Evolutionary conservation across 2,888 invertebrate genomes (phyloP).

Genomic region (Seira ritae): DNA sequence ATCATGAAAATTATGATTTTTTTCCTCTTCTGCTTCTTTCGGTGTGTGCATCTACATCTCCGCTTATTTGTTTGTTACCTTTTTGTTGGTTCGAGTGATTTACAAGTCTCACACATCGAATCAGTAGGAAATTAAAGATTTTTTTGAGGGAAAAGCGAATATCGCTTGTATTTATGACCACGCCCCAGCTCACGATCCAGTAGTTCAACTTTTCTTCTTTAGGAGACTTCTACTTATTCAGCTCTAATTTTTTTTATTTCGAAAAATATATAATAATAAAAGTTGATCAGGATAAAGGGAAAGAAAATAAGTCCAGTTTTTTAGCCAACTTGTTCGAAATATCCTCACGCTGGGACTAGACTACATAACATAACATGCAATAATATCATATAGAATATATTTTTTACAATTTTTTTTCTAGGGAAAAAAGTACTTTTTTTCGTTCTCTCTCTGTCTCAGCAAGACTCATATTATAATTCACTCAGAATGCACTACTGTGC

Average conservation of each 20-base stretch:
- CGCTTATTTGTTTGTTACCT: slow-evolving; percentile 24
- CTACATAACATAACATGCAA: neutral
- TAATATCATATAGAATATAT: neutral
- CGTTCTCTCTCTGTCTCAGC: slow-evolving; percentile 43
- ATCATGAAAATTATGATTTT: slow-evolving; percentile 63
- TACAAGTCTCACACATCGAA: slow-evolving; percentile 62
- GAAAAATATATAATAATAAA: neutral
- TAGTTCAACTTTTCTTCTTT: slow-evolving; percentile 72
- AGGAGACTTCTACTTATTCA: neutral
- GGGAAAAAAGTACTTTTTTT: neutral
- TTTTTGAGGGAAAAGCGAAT: slow-evolving; percentile 17
- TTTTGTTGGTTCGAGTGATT: slow-evolving; percentile 48
- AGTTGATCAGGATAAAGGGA: slow-evolving; percentile 10
- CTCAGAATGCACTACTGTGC: slow-evolving; percentile 63
- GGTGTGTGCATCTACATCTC: neutral
- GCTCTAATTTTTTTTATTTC: slow-evolving; percentile 12
- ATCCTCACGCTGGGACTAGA: too few species aligned
- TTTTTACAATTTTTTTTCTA: neutral
- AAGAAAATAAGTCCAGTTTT: slow-evolving; percentile 13
- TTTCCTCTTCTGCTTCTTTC: slow-evolving; percentile 25
- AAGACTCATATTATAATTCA: slow-evolving; percentile 64
- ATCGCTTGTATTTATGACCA: slow-evolving; percentile 57
- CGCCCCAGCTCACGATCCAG: slow-evolving; percentile 73
- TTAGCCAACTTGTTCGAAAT: too few species aligned
- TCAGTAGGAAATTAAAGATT: slow-evolving; percentile 42